Conservation (phyloP, 2,113 vertebrate species). For the Sphyrna mokarran region DNA sequence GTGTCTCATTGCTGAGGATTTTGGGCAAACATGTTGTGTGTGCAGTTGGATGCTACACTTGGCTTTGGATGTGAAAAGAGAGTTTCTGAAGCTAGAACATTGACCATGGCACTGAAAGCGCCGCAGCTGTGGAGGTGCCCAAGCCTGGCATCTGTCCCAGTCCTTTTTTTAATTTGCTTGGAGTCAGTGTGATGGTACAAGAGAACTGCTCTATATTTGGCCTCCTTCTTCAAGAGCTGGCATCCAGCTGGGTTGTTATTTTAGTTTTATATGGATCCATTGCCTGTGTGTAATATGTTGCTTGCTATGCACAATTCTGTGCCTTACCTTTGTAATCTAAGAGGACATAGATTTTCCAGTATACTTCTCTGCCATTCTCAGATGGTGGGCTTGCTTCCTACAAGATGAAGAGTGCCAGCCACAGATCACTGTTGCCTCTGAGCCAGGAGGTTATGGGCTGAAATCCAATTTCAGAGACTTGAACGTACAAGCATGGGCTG, state of each 20-base stretch:
- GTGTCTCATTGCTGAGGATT: background rate
- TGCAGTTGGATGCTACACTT: background rate
- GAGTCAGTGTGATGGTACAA: background rate
- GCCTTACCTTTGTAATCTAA: background rate
- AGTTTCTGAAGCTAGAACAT: background rate
- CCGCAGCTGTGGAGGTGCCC: background rate
- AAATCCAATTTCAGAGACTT: background rate
- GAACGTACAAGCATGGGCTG: background rate
- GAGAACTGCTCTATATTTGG: background rate
- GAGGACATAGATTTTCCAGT: background rate
- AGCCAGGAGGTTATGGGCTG: too few species aligned
- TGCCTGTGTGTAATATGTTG: background rate
- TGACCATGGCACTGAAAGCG: too few species aligned
- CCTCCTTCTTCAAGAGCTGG: background rate
- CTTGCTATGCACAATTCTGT: background rate
- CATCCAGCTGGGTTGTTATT: background rate
- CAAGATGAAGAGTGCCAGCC: too few species aligned
- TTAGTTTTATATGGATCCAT: background rate
- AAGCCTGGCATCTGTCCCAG: background rate
- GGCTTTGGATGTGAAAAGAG: background rate
- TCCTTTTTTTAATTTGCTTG: background rate
- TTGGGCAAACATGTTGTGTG: background rate
- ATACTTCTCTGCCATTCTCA: background rate
- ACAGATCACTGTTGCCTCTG: background rate
- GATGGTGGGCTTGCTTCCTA: background rate